These are phyloP conservation scores for Ditylenchus dipsaci DNA, from an alignment of 1,140 invertebrate genomes.

Conservation along the genomic window DNA sequence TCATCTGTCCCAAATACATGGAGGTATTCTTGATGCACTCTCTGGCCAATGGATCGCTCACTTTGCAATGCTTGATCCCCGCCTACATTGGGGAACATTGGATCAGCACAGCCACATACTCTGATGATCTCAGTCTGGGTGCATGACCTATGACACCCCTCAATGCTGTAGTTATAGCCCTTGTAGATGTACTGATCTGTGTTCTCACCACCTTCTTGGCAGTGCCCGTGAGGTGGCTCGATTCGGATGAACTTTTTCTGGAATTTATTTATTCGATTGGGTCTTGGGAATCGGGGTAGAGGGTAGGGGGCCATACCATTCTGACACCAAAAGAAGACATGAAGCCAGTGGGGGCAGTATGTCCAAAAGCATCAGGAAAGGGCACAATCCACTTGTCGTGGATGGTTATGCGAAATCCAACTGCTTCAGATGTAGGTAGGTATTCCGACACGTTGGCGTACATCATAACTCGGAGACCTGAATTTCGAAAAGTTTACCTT, in stretches of 20 bases:
- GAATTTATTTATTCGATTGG: background rate
- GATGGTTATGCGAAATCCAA: conserved; percentile 56
- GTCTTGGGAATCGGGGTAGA: background rate
- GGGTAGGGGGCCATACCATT: conserved; percentile 41
- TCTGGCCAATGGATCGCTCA: conserved; percentile 45
- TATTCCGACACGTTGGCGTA: conserved; percentile 58
- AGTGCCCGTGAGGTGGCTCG: conserved; percentile 50
- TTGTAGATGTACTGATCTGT: conserved; percentile 48
- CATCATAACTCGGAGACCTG: conserved; percentile 50
- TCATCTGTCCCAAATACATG: conserved; percentile 41
- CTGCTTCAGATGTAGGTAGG: conserved; percentile 55
- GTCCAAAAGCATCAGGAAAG: conserved; percentile 57
- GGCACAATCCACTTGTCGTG: conserved; percentile 57
- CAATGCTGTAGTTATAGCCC: conserved; percentile 56
- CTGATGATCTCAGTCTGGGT: conserved; percentile 53
- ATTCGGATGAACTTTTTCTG: conserved; percentile 56
- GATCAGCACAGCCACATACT: conserved; percentile 55
- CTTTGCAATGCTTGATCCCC: conserved; percentile 32
- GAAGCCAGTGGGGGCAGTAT: conserved; percentile 56
- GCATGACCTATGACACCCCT: conserved; percentile 57
- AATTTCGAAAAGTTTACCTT: background rate
- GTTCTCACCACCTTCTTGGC: conserved; percentile 51
- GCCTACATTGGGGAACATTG: conserved; percentile 36
- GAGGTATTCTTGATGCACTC: conserved; percentile 57
- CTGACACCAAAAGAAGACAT: conserved; percentile 57